These are phyloP conservation scores for Montipora cactus DNA, from an alignment of 64 coral and sea anemone species.

Conservation along the genomic window DNA sequence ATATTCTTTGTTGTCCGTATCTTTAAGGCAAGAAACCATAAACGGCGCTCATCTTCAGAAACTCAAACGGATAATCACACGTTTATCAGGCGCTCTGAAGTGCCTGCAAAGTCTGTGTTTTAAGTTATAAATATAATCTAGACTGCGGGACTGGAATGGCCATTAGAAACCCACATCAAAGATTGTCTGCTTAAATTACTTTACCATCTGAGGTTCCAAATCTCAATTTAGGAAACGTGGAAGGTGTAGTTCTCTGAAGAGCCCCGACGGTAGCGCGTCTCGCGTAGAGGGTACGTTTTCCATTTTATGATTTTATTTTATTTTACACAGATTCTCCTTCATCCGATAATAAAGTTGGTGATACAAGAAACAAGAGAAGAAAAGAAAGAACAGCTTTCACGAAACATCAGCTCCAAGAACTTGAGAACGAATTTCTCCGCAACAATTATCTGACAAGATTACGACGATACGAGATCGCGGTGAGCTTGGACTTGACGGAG, in stretches of 20 bases:
- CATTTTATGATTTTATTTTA: background rate
- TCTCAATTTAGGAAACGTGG: background rate
- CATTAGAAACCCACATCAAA: constrained; percentile 51
- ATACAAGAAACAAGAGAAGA: constrained; percentile 32
- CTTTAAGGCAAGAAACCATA: background rate
- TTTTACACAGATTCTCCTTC: constrained; percentile 34
- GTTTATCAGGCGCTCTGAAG: background rate
- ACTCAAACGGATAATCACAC: background rate
- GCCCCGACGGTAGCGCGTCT: background rate
- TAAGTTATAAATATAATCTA: constrained; percentile 37
- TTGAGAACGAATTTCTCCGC: constrained; percentile 71
- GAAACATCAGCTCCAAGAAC: constrained; percentile 74
- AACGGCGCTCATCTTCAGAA: background rate
- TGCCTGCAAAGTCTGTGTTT: constrained; percentile 35
- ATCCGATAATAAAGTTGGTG: background rate
- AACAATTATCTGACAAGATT: constrained; percentile 74
- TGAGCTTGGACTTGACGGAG: constrained; percentile 75
- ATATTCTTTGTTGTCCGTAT: background rate
- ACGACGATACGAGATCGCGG: constrained; percentile 70
- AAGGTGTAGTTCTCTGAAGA: constrained; percentile 7
- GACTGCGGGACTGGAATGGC: constrained; percentile 19
- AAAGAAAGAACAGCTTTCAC: constrained; percentile 79
- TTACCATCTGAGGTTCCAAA: constrained; percentile 36
- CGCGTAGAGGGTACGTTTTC: background rate
- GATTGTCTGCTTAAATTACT: constrained; percentile 31